Conservation (phyloP, 2,113 vertebrate species). For the Procavia capensis region DNA sequence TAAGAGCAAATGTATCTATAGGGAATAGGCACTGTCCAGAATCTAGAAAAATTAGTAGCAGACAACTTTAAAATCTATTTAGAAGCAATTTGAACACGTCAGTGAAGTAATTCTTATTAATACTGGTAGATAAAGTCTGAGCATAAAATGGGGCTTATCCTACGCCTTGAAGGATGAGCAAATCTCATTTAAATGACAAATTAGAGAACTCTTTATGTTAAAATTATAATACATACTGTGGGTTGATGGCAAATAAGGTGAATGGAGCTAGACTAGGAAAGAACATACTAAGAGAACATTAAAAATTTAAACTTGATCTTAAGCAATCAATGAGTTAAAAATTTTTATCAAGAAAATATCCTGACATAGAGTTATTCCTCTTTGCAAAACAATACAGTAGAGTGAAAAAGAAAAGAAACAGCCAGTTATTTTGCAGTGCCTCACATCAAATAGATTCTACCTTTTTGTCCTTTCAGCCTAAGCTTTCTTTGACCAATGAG, state of each 20-base stretch:
- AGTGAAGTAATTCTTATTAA: neutral
- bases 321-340: neutral
- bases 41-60: constrained; percentile 43
- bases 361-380: neutral
- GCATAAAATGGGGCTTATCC: neutral
- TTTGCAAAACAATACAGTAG: neutral
- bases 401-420: neutral
- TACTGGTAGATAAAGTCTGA: constrained; percentile 7
- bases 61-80: constrained; percentile 37
- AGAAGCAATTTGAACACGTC: neutral
- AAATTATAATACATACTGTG: neutral
- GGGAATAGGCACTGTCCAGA: neutral
- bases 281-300: neutral
- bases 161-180: neutral
- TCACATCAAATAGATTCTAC: neutral
- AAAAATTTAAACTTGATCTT: neutral
- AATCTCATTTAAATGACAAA: neutral
- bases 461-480: neutral
- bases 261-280: neutral
- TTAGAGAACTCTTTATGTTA: neutral
- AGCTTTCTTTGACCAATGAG: neutral
- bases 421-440: neutral
- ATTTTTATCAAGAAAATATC: neutral
- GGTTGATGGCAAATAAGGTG: neutral
- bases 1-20: neutral